A percentile compares a stretch with the other conserved stretches of the same genome.
Evolutionary conservation across 2,113 vertebrate genomes (phyloP).

Genomic region (Bostrychus sinensis): DNA sequence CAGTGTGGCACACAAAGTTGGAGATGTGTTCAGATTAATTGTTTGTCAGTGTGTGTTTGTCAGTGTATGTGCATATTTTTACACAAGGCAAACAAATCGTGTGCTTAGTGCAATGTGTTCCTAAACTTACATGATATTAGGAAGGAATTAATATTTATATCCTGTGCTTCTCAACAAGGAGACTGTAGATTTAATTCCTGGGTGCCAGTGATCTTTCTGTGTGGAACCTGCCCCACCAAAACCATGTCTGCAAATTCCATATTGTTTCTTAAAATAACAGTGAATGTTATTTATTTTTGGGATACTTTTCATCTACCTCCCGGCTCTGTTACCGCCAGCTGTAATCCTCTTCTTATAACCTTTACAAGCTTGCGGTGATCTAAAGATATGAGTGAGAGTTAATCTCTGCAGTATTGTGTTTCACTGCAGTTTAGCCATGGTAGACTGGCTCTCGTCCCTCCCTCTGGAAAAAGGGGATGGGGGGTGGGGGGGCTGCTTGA

Average conservation of each 20-base stretch:
- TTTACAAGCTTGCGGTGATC: constrained; percentile 39
- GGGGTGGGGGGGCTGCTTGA: constrained; percentile 38
- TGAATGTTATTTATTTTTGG: constrained; percentile 21
- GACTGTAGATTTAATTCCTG: no score
- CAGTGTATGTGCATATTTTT: no score
- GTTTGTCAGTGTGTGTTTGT: no score
- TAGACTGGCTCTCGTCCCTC: constrained; percentile 70
- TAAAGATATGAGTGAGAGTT: constrained; percentile 62
- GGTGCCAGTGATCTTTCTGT: no score
- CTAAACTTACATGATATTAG: no score
- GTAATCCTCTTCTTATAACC: constrained; percentile 60
- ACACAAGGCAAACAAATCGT: no score
- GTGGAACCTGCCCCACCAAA: no score
- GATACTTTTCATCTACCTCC: constrained; percentile 5
- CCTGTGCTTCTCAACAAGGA: no score
- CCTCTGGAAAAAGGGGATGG: constrained; percentile 39
- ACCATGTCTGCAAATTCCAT: not conserved
- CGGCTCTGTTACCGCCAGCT: constrained; percentile 20
- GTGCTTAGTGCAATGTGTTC: no score
- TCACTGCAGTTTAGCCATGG: constrained; percentile 74
- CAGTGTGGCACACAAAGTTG: no score
- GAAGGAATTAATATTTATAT: no score
- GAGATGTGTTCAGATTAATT: no score
- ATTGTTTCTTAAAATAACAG: constrained; percentile 21
- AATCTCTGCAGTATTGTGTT: constrained; percentile 75